Evolutionary conservation across 2,113 vertebrate species (phyloP).

Genomic region (Lophura nycthemera): DNA sequence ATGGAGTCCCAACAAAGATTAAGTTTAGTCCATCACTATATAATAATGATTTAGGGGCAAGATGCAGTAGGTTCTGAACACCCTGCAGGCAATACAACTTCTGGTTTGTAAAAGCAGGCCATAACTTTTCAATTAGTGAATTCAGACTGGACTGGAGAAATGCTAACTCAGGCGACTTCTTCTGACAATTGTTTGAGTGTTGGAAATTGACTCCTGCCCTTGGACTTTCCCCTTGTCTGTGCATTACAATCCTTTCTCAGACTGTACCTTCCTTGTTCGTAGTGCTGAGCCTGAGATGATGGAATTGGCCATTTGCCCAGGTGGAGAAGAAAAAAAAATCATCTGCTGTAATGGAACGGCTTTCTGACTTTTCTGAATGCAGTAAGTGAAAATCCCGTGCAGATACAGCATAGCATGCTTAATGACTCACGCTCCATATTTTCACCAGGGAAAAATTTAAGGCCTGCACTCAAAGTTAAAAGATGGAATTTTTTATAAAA

Average conservation of each 20-base stretch:
- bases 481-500: slow-evolving; percentile 76
- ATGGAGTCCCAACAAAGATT: not conserved
- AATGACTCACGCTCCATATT: slow-evolving; percentile 58
- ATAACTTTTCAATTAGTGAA: not conserved
- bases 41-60: not conserved
- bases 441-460: slow-evolving; percentile 72
- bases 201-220: not conserved
- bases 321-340: not conserved
- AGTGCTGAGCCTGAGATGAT: slow-evolving; percentile 31
- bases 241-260: not conserved
- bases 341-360: slow-evolving; percentile 64
- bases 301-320: slow-evolving; percentile 52
- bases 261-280: slow-evolving; percentile 50
- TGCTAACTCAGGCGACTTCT: not conserved
- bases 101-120: not conserved
- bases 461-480: slow-evolving; percentile 64
- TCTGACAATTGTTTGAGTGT: not conserved
- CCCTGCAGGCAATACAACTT: not conserved
- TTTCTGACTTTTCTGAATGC: slow-evolving; percentile 61
- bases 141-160: slow-evolving; percentile 6
- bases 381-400: slow-evolving; percentile 67
- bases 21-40: not conserved
- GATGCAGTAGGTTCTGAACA: slow-evolving; percentile 13
- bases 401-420: slow-evolving; percentile 47
- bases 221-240: not conserved